These are phyloP conservation scores for Laspeyria flexula DNA, from an alignment of 2,888 invertebrate genomes.

Conservation along the genomic window DNA sequence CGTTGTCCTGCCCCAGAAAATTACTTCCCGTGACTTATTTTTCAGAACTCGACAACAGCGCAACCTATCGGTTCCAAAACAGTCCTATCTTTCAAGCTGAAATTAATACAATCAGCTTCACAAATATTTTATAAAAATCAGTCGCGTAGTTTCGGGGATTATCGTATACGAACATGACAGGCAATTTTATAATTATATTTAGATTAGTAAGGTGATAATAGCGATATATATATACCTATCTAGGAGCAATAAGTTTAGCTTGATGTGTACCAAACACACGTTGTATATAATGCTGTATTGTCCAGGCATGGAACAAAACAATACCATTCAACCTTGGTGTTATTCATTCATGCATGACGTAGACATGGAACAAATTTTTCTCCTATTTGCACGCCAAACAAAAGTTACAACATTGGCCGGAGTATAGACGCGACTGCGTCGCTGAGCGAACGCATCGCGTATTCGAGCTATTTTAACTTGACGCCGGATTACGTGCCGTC, in stretches of 20 bases:
- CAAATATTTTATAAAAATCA: too few relatives aligned
- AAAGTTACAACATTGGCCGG: constrained; percentile 63
- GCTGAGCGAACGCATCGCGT: constrained; percentile 54
- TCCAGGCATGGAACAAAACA: constrained; percentile 62
- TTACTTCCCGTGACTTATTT: too few relatives aligned
- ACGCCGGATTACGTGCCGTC: constrained; percentile 45
- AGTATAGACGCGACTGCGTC: constrained; percentile 67
- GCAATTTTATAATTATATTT: not conserved
- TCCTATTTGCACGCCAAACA: constrained; percentile 77
- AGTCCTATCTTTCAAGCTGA: too few relatives aligned
- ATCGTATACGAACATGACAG: too few relatives aligned
- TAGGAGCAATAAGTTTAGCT: constrained; percentile 23
- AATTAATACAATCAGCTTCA: too few relatives aligned
- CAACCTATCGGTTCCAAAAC: too few relatives aligned
- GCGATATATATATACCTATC: not conserved
- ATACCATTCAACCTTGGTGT: constrained; percentile 73
- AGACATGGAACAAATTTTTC: constrained; percentile 76
- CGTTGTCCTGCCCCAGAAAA: too few relatives aligned
- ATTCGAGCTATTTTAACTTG: constrained; percentile 61
- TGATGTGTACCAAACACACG: constrained; percentile 35
- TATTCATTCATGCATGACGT: constrained; percentile 77
- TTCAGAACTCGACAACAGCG: too few relatives aligned
- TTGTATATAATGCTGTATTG: constrained; percentile 53
- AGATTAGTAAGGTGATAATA: not conserved
- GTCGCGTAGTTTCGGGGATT: too few relatives aligned